A percentile compares a stretch with the other conserved stretches of the same genome.
Evolutionary conservation across 2,113 vertebrate species (phyloP).

Genomic region (Corythornis vintsioides): DNA sequence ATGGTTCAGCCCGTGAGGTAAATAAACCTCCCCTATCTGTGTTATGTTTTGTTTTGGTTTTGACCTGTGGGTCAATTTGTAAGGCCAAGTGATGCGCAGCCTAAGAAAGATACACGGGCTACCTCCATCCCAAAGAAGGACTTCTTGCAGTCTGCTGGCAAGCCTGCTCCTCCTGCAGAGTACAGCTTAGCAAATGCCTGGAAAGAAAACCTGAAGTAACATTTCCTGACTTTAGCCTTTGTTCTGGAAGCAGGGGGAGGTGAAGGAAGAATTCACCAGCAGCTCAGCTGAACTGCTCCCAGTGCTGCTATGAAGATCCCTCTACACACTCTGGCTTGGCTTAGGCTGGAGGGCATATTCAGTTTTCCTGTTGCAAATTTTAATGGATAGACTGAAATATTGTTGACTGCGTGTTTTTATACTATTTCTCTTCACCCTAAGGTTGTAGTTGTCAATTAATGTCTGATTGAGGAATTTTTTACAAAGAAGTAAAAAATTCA

Average conservation of each 20-base stretch:
- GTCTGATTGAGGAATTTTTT: not conserved
- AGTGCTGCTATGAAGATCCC: rapidly evolving
- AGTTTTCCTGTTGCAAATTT: not conserved
- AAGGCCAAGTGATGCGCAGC: not conserved
- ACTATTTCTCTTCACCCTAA: not conserved
- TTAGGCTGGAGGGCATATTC: not conserved
- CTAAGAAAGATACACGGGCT: not conserved
- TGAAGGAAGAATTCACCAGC: not conserved
- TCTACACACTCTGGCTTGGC: rapidly evolving
- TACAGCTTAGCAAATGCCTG: not conserved
- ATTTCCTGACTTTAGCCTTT: not conserved
- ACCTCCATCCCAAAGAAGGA: not conserved
- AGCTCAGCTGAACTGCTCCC: not conserved
- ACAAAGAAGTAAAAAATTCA: not conserved
- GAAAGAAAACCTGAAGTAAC: not conserved
- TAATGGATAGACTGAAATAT: not conserved
- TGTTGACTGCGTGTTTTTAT: not conserved
- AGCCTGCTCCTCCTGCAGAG: not conserved
- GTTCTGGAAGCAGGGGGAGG: not conserved
- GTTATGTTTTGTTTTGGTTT: not conserved
- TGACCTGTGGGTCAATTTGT: not conserved
- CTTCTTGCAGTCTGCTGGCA: not conserved
- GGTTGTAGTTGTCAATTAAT: rapidly evolving
- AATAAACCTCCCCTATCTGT: not conserved
- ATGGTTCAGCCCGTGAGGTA: slow-evolving; percentile 1